These are phyloP conservation scores for Psephotus haematonotus DNA, from an alignment of 2,113 vertebrate species.

Conservation along the genomic window DNA sequence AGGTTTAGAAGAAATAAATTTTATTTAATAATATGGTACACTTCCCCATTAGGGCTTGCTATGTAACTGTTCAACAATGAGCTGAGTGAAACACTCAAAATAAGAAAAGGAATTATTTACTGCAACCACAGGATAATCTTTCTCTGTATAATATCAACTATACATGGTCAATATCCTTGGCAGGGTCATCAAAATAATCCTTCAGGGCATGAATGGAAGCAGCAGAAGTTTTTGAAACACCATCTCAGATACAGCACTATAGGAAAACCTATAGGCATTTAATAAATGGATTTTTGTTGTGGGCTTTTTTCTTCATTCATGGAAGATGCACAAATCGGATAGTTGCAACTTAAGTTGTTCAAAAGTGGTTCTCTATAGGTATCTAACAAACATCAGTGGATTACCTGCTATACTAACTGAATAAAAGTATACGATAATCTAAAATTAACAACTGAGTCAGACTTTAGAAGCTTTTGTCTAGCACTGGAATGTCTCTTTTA, in stretches of 20 bases:
- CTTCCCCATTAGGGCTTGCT: not conserved
- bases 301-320: not conserved
- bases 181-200: not conserved
- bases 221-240: not conserved
- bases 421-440: not conserved
- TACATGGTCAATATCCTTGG: not conserved
- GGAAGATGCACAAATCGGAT: not conserved
- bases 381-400: not conserved
- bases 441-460: not conserved
- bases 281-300: not conserved
- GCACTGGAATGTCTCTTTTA: not conserved
- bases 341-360: not conserved
- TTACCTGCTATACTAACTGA: not conserved
- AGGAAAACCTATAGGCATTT: not conserved
- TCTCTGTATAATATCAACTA: not conserved
- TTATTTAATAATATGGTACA: not conserved
- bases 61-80: not conserved
- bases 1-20: not conserved
- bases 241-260: not conserved
- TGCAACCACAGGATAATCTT: not conserved
- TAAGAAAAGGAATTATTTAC: not conserved
- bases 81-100: not conserved
- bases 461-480: not conserved
- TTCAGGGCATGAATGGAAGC: not conserved
- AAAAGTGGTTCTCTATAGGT: not conserved